Percentiles rank a stretch among this genome's conserved stretches.
phyloP scores from a whole-genome alignment of 2,888 invertebrate species.

The Aquatica leii region DNA sequence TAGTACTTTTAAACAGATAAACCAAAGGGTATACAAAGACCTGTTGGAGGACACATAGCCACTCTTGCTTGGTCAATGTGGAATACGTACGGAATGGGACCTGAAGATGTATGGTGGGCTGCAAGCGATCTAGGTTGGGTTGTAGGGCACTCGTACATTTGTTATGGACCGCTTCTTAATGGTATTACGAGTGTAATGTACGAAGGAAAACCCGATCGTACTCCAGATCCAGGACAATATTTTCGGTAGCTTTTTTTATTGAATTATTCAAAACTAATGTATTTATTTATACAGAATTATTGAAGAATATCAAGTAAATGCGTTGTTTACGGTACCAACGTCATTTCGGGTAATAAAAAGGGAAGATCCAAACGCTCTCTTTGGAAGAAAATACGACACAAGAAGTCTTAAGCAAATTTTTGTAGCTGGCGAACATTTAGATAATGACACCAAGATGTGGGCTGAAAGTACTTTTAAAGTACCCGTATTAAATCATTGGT shows the following conservation, averaged over 20 bases:
- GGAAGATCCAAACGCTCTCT: constrained; percentile 77
- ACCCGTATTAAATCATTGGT: constrained; percentile 92
- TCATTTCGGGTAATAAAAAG: constrained; percentile 86
- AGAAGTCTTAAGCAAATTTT: constrained; percentile 77
- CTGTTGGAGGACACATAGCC: constrained; percentile 89
- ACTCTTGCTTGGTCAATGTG: constrained; percentile 86
- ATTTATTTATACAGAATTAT: constrained; percentile 77
- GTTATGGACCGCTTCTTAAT: constrained; percentile 86
- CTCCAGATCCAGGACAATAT: constrained; percentile 91
- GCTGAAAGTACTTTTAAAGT: constrained; percentile 74
- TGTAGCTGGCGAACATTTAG: constrained; percentile 93
- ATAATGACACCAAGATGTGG: constrained; percentile 87
- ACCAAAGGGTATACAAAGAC: constrained; percentile 85
- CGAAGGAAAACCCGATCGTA: constrained; percentile 94
- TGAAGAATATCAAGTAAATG: constrained; percentile 84
- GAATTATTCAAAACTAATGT: background rate
- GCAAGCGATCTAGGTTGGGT: constrained; percentile 93
- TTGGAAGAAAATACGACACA: constrained; percentile 70
- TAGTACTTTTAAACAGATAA: constrained; percentile 58
- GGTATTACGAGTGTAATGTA: constrained; percentile 85
- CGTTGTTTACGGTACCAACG: constrained; percentile 90
- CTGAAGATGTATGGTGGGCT: constrained; percentile 89
- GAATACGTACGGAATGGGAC: constrained; percentile 79
- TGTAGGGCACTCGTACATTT: constrained; percentile 94
- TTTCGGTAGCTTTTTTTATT: constrained; percentile 69